Conservation (phyloP, 2,797 vertebrate species). For the Aphelocoma californica region DNA sequence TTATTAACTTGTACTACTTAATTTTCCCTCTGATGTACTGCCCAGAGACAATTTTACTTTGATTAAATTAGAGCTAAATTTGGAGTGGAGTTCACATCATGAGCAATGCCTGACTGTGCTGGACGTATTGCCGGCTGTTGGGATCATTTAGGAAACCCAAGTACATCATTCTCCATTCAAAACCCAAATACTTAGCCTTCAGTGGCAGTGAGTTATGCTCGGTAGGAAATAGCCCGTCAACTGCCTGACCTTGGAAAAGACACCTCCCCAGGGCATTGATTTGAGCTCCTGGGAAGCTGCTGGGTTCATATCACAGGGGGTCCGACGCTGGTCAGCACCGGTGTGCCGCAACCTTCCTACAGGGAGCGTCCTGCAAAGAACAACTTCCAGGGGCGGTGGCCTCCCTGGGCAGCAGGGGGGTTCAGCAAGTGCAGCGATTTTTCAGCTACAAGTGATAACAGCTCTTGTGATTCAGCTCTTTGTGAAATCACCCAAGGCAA, state of each 20-base stretch:
- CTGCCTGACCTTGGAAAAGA: neutral
- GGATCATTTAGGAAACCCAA: neutral
- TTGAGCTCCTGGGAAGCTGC: neutral
- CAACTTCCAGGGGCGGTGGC: too few species aligned
- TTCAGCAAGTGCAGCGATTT: too few species aligned
- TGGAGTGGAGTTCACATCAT: neutral
- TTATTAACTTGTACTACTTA: neutral
- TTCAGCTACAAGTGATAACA: too few species aligned
- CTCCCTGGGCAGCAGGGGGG: too few species aligned
- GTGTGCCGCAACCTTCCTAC: too few species aligned
- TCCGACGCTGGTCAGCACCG: too few species aligned
- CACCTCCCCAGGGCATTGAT: neutral
- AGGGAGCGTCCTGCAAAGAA: too few species aligned
- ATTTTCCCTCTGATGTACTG: neutral
- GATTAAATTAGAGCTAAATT: neutral
- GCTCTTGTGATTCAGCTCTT: too few species aligned
- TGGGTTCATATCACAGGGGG: neutral
- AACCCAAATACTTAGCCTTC: neutral
- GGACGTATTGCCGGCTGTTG: rapidly evolving
- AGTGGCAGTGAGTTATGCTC: neutral
- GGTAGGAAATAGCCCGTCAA: neutral
- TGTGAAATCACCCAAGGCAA: too few species aligned
- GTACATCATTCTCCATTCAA: neutral
- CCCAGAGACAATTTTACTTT: neutral
- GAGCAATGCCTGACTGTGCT: neutral